phyloP scores from a whole-genome alignment of 2,797 vertebrate species.

The Merluccius polli region DNA sequence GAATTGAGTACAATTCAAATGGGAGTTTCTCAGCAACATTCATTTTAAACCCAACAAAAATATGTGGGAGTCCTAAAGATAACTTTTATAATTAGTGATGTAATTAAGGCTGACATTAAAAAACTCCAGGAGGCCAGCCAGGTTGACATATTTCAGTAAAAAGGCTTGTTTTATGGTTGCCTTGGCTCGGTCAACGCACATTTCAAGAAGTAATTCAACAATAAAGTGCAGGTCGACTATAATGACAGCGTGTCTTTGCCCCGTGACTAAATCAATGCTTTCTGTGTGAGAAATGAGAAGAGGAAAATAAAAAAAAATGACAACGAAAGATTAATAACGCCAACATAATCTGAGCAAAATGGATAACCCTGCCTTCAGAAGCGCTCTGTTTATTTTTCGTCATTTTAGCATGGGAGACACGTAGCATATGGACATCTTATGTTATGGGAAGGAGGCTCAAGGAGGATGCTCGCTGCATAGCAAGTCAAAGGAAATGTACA shows the following conservation, averaged over 20 bases:
- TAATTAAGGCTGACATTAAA: not conserved
- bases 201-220: not conserved
- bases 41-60: not conserved
- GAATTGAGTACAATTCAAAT: not conserved
- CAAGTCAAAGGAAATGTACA: not conserved
- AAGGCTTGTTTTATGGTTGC: not conserved
- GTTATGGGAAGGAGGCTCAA: not conserved
- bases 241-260: constrained; percentile 20
- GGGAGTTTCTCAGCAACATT: not conserved
- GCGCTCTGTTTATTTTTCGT: not conserved
- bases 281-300: not conserved
- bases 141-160: not conserved
- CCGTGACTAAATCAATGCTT: not conserved
- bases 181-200: not conserved
- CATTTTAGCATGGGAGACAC: not conserved
- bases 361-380: not conserved
- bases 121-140: not conserved
- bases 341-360: not conserved
- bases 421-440: not conserved
- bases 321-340: not conserved
- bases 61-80: not conserved
- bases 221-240: constrained; percentile 5
- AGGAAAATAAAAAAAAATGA: not conserved
- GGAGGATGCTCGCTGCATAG: not conserved
- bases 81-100: not conserved